Evolutionary conservation across 2,797 vertebrate genomes (phyloP).

Genomic region (Lycodopsis pacificus): DNA sequence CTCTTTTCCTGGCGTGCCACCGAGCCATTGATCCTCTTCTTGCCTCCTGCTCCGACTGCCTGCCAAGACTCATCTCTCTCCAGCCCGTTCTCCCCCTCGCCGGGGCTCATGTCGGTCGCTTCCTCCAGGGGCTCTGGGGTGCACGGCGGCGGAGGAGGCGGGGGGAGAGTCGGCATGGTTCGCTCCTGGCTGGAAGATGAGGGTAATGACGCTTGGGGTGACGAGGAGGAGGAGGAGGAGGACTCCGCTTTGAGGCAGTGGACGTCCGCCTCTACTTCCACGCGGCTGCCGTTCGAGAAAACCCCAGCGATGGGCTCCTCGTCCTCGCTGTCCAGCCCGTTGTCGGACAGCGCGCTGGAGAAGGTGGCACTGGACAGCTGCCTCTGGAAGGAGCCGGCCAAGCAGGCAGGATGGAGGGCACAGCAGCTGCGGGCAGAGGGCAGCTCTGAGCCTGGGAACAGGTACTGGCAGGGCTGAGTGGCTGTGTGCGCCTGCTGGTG

Average conservation of each 20-base stretch:
- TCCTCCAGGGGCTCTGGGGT: slow-evolving; percentile 86
- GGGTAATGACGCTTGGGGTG: slow-evolving; percentile 34
- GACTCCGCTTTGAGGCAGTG: slow-evolving; percentile 86
- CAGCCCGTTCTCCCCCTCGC: slow-evolving; percentile 54
- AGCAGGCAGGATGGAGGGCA: slow-evolving; percentile 89
- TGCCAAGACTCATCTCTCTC: slow-evolving; percentile 74
- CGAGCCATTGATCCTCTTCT: slow-evolving; percentile 91
- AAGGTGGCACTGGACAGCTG: slow-evolving; percentile 98
- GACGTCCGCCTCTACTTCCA: slow-evolving; percentile 95
- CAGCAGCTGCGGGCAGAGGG: slow-evolving; percentile 86
- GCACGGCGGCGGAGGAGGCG: slow-evolving; percentile 73
- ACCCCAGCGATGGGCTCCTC: slow-evolving; percentile 97
- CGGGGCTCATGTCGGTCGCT: slow-evolving; percentile 75
- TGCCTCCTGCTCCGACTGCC: slow-evolving; percentile 77
- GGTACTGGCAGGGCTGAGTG: slow-evolving; percentile 73
- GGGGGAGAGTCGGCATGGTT: slow-evolving; percentile 63
- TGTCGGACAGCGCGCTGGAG: slow-evolving; percentile 97
- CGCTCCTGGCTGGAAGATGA: slow-evolving; percentile 59
- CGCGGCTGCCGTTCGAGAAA: slow-evolving; percentile 95
- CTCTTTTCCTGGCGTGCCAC: slow-evolving; percentile 94
- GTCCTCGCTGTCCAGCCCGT: slow-evolving; percentile 96
- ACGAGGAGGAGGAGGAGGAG: slow-evolving; percentile 30
- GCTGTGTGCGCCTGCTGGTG: slow-evolving; percentile 72
- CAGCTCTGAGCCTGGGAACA: slow-evolving; percentile 71
- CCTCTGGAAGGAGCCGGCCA: slow-evolving; percentile 91